These are phyloP conservation scores for Altica lythri DNA, from an alignment of 2,888 invertebrate genomes.

Conservation along the genomic window DNA sequence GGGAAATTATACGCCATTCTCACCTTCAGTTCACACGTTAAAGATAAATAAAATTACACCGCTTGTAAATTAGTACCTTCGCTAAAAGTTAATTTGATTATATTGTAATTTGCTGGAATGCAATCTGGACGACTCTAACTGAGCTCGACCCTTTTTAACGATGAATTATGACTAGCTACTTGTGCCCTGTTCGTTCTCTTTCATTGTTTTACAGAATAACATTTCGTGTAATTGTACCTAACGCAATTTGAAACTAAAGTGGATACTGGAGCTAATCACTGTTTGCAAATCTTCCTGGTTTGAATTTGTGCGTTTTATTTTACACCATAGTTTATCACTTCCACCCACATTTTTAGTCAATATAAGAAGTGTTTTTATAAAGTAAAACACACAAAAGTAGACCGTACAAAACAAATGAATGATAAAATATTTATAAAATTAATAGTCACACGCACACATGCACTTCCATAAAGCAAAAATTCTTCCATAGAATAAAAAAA, in stretches of 20 bases:
- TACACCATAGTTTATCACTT: too few relatives aligned
- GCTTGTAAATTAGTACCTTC: conserved; percentile 31
- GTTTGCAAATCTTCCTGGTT: conserved; percentile 4
- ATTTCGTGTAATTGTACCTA: conserved; percentile 20
- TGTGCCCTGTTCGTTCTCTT: conserved; percentile 14
- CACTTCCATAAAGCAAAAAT: too few relatives aligned
- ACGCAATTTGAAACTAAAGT: conserved; percentile 17
- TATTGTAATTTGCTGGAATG: conserved; percentile 54
- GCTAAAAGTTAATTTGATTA: conserved; percentile 54
- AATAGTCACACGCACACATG: too few relatives aligned
- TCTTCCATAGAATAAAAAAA: too few relatives aligned
- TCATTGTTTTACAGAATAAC: conserved; percentile 30
- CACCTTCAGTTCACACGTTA: conserved; percentile 43
- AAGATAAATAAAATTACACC: conserved; percentile 46
- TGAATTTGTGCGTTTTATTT: too few relatives aligned
- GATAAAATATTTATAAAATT: too few relatives aligned
- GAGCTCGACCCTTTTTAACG: conserved; percentile 31
- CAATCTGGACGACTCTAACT: conserved; percentile 46
- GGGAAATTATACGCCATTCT: conserved; percentile 50
- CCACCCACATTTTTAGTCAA: too few relatives aligned
- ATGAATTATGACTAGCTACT: conserved; percentile 32
- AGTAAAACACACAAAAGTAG: too few relatives aligned
- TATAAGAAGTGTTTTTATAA: too few relatives aligned
- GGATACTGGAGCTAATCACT: conserved; percentile 16
- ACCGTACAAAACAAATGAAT: too few relatives aligned